Evolutionary conservation across 1,140 invertebrate genomes (phyloP).

Genomic region (Drosophila athabasca): DNA sequence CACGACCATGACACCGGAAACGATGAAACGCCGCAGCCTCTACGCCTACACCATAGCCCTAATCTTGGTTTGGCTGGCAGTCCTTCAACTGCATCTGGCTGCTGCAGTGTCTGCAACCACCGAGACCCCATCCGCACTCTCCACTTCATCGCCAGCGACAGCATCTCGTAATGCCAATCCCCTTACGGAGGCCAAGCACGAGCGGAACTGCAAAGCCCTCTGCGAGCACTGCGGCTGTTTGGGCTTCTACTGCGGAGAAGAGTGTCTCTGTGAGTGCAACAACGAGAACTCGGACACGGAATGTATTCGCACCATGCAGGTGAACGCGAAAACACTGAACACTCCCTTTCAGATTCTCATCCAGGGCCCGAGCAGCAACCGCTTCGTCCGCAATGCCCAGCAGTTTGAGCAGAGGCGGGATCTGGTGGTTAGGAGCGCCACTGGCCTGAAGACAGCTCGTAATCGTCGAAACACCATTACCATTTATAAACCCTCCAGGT

Average conservation of each 20-base stretch:
- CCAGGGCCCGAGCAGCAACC: slow-evolving; percentile 75
- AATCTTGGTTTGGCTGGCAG: slow-evolving; percentile 42
- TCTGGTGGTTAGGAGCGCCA: slow-evolving; percentile 23
- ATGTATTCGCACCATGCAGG: slow-evolving; percentile 75
- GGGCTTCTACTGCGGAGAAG: slow-evolving; percentile 82
- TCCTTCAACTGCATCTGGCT: slow-evolving; percentile 34
- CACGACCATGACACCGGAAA: slow-evolving; percentile 46
- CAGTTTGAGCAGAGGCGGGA: slow-evolving; percentile 70
- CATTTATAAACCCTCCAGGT: slow-evolving; percentile 60
- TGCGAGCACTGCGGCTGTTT: slow-evolving; percentile 78
- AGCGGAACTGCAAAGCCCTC: slow-evolving; percentile 71
- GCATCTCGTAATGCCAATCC: slow-evolving; percentile 42
- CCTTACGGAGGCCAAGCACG: slow-evolving; percentile 56
- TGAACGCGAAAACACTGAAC: slow-evolving; percentile 57
- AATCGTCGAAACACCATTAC: slow-evolving; percentile 70
- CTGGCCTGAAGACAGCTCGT: slow-evolving; percentile 2
- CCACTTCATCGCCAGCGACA: background rate
- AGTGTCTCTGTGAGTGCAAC: slow-evolving; percentile 83
- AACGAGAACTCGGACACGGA: slow-evolving; percentile 72
- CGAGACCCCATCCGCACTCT: slow-evolving; percentile 1
- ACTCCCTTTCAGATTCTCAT: slow-evolving; percentile 77
- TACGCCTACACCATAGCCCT: slow-evolving; percentile 30
- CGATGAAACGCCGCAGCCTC: slow-evolving; percentile 24
- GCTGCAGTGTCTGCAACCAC: slow-evolving; percentile 14
- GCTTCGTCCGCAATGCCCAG: slow-evolving; percentile 73